A percentile compares a stretch with the other conserved stretches of the same genome.
Evolutionary conservation across 2,888 invertebrate species (phyloP).

Genomic region (Hydriomena furcata): DNA sequence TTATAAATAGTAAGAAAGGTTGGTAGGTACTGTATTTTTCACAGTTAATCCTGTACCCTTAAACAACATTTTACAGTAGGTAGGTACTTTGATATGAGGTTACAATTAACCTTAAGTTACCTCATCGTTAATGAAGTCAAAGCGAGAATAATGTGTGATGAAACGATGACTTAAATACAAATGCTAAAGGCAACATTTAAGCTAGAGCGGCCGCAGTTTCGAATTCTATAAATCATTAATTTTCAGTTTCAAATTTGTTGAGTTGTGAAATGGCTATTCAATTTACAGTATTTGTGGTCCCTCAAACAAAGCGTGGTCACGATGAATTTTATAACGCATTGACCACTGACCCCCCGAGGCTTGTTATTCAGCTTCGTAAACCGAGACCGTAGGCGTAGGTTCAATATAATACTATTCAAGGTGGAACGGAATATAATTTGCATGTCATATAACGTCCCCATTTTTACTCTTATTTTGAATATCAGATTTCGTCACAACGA

Average conservation of each 20-base stretch:
- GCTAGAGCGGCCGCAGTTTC: not conserved
- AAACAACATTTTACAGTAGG: no score
- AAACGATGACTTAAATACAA: not conserved
- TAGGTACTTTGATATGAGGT: no score
- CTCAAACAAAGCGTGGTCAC: no score
- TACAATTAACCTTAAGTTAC: no score
- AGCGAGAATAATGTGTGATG: no score
- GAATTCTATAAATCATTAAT: not conserved
- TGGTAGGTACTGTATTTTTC: no score
- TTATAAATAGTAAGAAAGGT: no score
- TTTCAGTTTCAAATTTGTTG: not conserved
- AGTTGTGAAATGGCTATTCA: not conserved
- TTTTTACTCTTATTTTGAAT: constrained; percentile 24
- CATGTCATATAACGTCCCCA: constrained; percentile 16
- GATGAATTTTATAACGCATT: constrained; percentile 5
- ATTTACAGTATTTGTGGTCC: not conserved
- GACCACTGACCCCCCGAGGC: constrained; percentile 10
- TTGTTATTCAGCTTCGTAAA: constrained; percentile 10
- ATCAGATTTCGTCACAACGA: constrained; percentile 18
- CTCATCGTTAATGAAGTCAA: no score
- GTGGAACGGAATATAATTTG: constrained; percentile 29
- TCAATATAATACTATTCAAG: constrained; percentile 12
- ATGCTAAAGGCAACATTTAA: not conserved
- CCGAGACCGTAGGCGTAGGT: not conserved
- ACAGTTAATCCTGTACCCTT: no score